These are phyloP conservation scores for Xylocampa areola DNA, from an alignment of 2,888 invertebrate genomes.

Conservation along the genomic window DNA sequence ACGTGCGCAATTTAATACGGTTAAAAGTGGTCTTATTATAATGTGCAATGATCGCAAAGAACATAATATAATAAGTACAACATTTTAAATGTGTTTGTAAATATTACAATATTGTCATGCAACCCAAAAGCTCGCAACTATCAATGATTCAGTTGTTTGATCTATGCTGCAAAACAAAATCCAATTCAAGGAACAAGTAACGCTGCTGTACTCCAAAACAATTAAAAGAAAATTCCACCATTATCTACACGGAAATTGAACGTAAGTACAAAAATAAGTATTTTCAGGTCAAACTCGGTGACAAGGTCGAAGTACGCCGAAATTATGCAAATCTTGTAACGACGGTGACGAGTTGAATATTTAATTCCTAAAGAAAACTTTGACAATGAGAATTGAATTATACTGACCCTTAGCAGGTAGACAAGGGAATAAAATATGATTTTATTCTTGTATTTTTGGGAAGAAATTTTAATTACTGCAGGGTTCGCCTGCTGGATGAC, in stretches of 20 bases:
- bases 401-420: slow-evolving; percentile 45
- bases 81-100: too few species aligned
- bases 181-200: too few species aligned
- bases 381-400: slow-evolving; percentile 57
- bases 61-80: too few species aligned
- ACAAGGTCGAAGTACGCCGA: slow-evolving; percentile 48
- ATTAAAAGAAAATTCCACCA: slow-evolving; percentile 13
- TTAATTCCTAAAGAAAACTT: slow-evolving; percentile 60
- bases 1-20: too few species aligned
- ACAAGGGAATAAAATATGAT: slow-evolving; percentile 32
- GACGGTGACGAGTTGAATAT: slow-evolving; percentile 63
- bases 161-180: too few species aligned
- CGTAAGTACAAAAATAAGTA: slow-evolving; percentile 41
- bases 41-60: too few species aligned
- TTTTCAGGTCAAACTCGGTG: slow-evolving; percentile 47
- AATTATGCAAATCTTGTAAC: slow-evolving; percentile 64
- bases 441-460: slow-evolving; percentile 21
- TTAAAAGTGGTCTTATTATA: too few species aligned
- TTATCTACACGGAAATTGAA: slow-evolving; percentile 16
- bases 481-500: too few species aligned
- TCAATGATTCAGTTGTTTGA: too few species aligned
- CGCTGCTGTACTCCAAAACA: too few species aligned
- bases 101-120: too few species aligned
- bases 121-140: too few species aligned
- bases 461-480: slow-evolving; percentile 10